Evolutionary conservation across 2,888 invertebrate species (phyloP).

Genomic region (Sisyra terminalis): DNA sequence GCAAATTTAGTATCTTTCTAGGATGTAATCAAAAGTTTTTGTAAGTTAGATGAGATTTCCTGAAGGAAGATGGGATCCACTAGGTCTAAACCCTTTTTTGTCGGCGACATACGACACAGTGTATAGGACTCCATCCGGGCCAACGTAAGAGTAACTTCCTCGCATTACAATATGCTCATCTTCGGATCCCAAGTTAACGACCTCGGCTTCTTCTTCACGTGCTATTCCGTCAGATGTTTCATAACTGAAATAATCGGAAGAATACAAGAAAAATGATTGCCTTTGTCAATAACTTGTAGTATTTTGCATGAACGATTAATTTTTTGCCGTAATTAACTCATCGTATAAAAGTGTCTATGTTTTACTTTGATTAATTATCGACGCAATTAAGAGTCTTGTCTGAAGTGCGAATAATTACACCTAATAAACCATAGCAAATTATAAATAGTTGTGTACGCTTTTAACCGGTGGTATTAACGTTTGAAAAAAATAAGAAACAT

Average conservation of each 20-base stretch:
- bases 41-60: background rate
- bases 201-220: constrained; percentile 15
- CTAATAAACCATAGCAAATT: no score
- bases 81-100: constrained; percentile 33
- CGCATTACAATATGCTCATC: constrained; percentile 29
- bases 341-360: no score
- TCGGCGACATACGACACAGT: constrained; percentile 35
- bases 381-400: no score
- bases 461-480: constrained; percentile 20
- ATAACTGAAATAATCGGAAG: constrained; percentile 14
- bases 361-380: no score
- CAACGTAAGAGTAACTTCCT: constrained; percentile 39
- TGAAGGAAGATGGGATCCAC: constrained; percentile 20
- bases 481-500: no score
- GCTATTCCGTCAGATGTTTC: constrained; percentile 18
- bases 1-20: no score
- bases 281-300: no score
- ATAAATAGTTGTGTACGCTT: background rate
- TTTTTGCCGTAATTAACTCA: no score
- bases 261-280: no score
- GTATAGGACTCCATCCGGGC: constrained; percentile 33
- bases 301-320: no score
- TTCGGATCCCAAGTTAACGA: constrained; percentile 30
- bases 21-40: background rate
- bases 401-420: no score